These are phyloP conservation scores for Channa argus DNA, from an alignment of 2,113 vertebrate genomes.

Conservation along the genomic window DNA sequence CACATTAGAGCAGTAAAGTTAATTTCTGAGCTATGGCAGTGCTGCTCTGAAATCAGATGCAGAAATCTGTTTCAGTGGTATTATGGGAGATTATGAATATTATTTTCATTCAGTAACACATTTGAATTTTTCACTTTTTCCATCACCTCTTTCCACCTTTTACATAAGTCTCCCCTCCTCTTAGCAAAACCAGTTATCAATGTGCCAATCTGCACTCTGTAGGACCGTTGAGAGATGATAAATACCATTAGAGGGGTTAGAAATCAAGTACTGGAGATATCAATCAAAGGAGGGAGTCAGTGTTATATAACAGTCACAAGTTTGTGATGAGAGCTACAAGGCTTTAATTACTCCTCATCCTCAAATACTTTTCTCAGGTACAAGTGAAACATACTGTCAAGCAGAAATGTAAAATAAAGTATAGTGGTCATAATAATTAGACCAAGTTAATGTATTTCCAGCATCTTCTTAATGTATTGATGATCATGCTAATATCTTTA, in stretches of 20 bases:
- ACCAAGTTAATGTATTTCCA: too few relatives aligned
- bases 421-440: too few relatives aligned
- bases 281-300: slow-evolving; percentile 8
- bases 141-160: slow-evolving; percentile 39
- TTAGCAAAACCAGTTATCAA: neutral
- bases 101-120: slow-evolving; percentile 48
- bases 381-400: neutral
- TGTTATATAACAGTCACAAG: slow-evolving; percentile 24
- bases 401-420: too few relatives aligned
- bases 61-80: neutral
- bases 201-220: neutral
- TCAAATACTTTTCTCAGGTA: neutral
- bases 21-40: neutral
- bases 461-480: too few relatives aligned
- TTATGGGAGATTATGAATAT: slow-evolving; percentile 19
- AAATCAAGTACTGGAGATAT: slow-evolving; percentile 22
- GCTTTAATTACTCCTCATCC: neutral
- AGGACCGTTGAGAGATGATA: slow-evolving; percentile 25
- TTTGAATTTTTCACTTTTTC: slow-evolving; percentile 40
- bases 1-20: slow-evolving; percentile 8
- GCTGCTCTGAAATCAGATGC: slow-evolving; percentile 6
- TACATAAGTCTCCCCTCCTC: slow-evolving; percentile 47
- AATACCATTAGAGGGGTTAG: slow-evolving; percentile 31
- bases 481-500: too few relatives aligned
- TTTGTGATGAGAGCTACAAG: neutral